Conservation (phyloP, 2,888 invertebrate genomes). For the Drosophila prostipennis region DNA sequence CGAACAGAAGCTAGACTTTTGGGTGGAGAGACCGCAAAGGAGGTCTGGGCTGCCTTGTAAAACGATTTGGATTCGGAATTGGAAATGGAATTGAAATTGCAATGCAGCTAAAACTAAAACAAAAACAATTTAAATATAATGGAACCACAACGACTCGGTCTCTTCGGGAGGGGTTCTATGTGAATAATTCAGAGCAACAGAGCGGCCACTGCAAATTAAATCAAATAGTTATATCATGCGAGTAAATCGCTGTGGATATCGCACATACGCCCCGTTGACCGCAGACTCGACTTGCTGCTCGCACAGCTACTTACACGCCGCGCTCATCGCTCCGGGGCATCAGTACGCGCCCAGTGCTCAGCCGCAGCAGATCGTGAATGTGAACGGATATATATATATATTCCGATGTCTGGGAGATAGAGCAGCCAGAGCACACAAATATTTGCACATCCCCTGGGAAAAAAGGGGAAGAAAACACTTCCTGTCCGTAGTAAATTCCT, state of each 20-base stretch:
- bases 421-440: conserved; percentile 50
- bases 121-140: conserved; percentile 66
- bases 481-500: conserved; percentile 66
- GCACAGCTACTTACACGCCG: conserved; percentile 65
- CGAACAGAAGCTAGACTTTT: conserved; percentile 16
- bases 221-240: conserved; percentile 77
- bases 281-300: conserved; percentile 28
- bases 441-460: conserved; percentile 33
- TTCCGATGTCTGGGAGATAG: conserved; percentile 12
- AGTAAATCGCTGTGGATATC: conserved; percentile 77
- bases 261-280: conserved; percentile 79
- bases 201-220: conserved; percentile 65
- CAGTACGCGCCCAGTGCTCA: conserved; percentile 73
- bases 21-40: conserved; percentile 37
- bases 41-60: conserved; percentile 43
- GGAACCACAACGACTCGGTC: conserved; percentile 48
- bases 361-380: conserved; percentile 65
- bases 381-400: conserved; percentile 1
- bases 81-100: conserved; percentile 74
- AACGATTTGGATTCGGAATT: conserved; percentile 59
- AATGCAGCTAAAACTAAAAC: conserved; percentile 67
- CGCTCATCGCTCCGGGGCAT: conserved; percentile 57
- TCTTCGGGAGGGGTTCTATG: conserved; percentile 19
- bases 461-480: conserved; percentile 23
- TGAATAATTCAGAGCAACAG: conserved; percentile 66